A percentile compares a stretch with the other conserved stretches of the same genome.
Evolutionary conservation across 2,797 vertebrate species (phyloP).

Genomic region (Crocidura indochinensis): DNA sequence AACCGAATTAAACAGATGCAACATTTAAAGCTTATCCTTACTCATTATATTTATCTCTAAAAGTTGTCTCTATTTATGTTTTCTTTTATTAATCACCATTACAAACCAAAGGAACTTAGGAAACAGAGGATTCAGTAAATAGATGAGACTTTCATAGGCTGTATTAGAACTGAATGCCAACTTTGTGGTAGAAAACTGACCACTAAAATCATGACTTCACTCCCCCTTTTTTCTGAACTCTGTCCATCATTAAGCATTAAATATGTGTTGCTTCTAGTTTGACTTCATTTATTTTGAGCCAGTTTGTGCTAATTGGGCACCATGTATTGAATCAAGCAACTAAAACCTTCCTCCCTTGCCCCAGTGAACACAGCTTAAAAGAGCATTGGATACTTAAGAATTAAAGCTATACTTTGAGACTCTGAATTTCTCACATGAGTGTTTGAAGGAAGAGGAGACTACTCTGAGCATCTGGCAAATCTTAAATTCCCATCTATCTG

Average conservation of each 20-base stretch:
- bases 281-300: not conserved
- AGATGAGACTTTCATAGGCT: not conserved
- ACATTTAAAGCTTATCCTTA: not conserved
- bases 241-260: not conserved
- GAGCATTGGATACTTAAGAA: not conserved
- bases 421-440: not conserved
- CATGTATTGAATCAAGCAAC: not conserved
- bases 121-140: not conserved
- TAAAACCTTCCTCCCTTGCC: not conserved
- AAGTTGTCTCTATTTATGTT: not conserved
- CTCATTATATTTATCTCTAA: not conserved
- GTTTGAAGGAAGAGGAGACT: not conserved
- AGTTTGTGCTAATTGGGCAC: not conserved
- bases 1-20: not conserved
- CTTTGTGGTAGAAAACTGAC: not conserved
- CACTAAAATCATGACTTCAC: not conserved
- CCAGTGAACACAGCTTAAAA: not conserved
- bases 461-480: not conserved
- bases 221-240: too few relatives aligned
- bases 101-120: slow-evolving; percentile 10
- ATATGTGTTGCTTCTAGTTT: not conserved
- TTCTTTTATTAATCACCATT: slow-evolving; percentile 4
- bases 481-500: not conserved
- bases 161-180: not conserved
- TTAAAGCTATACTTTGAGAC: accelerated